Evolutionary conservation across 2,888 invertebrate genomes (phyloP).

Genomic region (Lumbricus terrestris): DNA sequence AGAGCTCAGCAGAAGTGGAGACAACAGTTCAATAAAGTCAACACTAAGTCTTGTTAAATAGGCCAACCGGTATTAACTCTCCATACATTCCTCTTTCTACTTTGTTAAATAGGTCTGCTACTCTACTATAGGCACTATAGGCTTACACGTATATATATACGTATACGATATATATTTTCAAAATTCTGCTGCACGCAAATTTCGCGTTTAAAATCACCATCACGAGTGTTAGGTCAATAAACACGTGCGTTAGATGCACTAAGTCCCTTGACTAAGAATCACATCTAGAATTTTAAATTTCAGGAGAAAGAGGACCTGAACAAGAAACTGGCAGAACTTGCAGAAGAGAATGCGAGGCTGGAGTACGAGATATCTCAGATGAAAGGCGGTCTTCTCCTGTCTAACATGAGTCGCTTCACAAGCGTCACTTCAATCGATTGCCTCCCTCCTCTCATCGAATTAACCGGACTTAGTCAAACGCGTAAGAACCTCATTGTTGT

Average conservation of each 20-base stretch:
- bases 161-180: no score
- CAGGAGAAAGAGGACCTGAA: conserved; percentile 58
- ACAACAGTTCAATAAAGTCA: neutral
- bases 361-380: conserved; percentile 10
- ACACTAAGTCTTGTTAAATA: no score
- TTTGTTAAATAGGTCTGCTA: no score
- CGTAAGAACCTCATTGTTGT: neutral
- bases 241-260: neutral
- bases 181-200: neutral
- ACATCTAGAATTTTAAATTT: neutral
- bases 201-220: neutral
- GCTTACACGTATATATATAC: no score
- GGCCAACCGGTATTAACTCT: no score
- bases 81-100: no score
- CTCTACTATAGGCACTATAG: no score
- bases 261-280: neutral
- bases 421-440: neutral
- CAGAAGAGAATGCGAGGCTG: neutral
- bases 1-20: no score
- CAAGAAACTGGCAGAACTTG: neutral
- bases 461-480: neutral
- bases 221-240: no score
- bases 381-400: neutral
- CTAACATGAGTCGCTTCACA: neutral
- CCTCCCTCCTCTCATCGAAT: neutral